Base-by-base conservation (phyloP, 1,140 invertebrate genomes). In the Nymphalis io region DNA sequence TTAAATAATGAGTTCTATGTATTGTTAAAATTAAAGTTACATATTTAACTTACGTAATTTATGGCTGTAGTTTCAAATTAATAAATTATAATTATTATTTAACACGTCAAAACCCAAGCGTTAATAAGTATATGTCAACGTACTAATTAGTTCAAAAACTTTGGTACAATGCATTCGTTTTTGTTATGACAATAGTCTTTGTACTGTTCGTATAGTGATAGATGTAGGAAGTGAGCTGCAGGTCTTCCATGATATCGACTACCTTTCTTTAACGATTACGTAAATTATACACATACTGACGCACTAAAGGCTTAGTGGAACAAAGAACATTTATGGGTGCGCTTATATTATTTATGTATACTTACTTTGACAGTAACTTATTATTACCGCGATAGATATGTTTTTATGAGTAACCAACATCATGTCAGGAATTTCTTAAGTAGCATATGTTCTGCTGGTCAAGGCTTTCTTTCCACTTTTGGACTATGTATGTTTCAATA, bases 311-410 rank as follows among this genome's bases (percentile, higher is more conserved):
- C 53, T 70, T 70, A 62, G 48, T 61, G 33, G 66, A 72, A 72
- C 64, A 63, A 72, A 68, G 65, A 72, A 68, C 53, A 68, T 63
- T 72, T 70, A 70, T 70, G 68, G 53, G 60, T 70, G 60, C 68
- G 27, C 60, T 59, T 63, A 53, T 53, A 59, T 70, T 18, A 57
- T 58, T 16, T 59, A 62, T 27, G 4, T 40, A 44, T 38, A 39
- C 27, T 33, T 44, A 63, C 21, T 51, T 20, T 20, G 16, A 51
- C 46, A 51, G 46, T 42, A 65, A 42, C 62, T 38, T 65, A 55
- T 55, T 57, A 51, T 51, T 51, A 51, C 46, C 46, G 18, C 10
- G 12, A 20, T 18, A 51, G 16, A 51, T 51, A 51, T 51, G 16
- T 20, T 51, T 51, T 21, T 51, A 51, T 51, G 46, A 51, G 16